Conservation (phyloP, 2,888 invertebrate genomes). For the Drosophila picticornis region DNA sequence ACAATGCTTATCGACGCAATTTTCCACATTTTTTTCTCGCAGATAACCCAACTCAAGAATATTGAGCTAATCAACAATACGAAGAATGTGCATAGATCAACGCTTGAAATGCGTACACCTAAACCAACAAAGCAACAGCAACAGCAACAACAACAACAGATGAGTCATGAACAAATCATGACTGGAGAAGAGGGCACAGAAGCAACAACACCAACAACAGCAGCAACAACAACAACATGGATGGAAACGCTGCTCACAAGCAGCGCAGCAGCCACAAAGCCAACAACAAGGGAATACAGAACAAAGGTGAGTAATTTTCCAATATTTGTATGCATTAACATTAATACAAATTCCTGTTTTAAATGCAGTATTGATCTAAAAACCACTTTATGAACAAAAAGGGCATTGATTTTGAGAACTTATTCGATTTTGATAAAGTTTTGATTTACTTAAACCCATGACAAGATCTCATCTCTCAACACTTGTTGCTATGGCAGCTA, state of each 20-base stretch:
- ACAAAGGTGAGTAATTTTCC: constrained; percentile 74
- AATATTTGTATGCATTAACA: not conserved
- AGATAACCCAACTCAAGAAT: constrained; percentile 87
- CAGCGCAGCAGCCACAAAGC: constrained; percentile 51
- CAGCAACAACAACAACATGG: constrained; percentile 64
- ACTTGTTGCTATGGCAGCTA: not conserved
- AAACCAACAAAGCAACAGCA: constrained; percentile 33
- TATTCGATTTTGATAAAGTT: not conserved
- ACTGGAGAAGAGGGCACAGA: constrained; percentile 29
- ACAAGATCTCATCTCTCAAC: not conserved
- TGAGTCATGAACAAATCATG: constrained; percentile 49
- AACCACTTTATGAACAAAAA: not conserved
- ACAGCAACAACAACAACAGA: constrained; percentile 33
- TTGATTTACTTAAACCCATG: not conserved
- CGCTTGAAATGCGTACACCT: constrained; percentile 74
- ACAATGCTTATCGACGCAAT: constrained; percentile 22
- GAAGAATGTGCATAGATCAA: constrained; percentile 81
- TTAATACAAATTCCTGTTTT: not conserved
- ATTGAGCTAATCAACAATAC: constrained; percentile 85
- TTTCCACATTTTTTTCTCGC: constrained; percentile 43
- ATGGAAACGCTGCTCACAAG: constrained; percentile 59
- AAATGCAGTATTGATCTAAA: not conserved
- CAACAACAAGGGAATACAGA: constrained; percentile 71
- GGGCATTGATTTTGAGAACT: not conserved
- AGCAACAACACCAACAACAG: constrained; percentile 38